A percentile compares a stretch with the other conserved stretches of the same genome.
Conservation (phyloP, 2,888 invertebrate genomes). For the Cephonodes hylas region DNA sequence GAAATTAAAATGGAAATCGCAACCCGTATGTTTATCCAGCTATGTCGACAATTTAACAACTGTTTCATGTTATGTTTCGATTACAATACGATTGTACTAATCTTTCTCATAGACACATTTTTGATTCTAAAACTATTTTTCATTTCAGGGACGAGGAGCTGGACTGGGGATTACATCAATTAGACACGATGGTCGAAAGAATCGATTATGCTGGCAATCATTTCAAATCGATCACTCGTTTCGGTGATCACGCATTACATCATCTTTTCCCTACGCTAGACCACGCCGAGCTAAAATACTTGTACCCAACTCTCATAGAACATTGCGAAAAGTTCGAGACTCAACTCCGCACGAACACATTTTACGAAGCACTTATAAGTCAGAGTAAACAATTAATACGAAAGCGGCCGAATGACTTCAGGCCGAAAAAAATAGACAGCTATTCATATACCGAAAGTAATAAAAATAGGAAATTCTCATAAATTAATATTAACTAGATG, state of each 20-base stretch:
- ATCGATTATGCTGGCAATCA: constrained; percentile 83
- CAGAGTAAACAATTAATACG: constrained; percentile 80
- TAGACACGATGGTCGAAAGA: constrained; percentile 88
- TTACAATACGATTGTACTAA: no score
- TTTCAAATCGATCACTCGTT: constrained; percentile 85
- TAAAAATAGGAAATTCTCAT: not conserved
- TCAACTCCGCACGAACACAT: constrained; percentile 70
- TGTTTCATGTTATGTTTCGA: no score
- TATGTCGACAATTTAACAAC: not conserved
- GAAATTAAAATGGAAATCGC: no score
- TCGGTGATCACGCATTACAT: constrained; percentile 89
- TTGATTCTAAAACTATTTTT: no score
- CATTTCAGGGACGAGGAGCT: constrained; percentile 67
- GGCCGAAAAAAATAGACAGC: constrained; percentile 27
- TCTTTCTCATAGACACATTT: no score
- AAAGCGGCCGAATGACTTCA: constrained; percentile 59
- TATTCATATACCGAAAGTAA: not conserved
- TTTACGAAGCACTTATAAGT: constrained; percentile 84
- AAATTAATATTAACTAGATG: not conserved
- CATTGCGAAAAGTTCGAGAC: constrained; percentile 84
- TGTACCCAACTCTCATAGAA: constrained; percentile 83
- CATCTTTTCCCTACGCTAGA: constrained; percentile 91
- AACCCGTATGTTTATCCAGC: no score
- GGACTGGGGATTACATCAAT: constrained; percentile 90
- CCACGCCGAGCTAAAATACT: constrained; percentile 84